phyloP scores from a whole-genome alignment of 2,113 vertebrate species.

The Phaethon lepturus region DNA sequence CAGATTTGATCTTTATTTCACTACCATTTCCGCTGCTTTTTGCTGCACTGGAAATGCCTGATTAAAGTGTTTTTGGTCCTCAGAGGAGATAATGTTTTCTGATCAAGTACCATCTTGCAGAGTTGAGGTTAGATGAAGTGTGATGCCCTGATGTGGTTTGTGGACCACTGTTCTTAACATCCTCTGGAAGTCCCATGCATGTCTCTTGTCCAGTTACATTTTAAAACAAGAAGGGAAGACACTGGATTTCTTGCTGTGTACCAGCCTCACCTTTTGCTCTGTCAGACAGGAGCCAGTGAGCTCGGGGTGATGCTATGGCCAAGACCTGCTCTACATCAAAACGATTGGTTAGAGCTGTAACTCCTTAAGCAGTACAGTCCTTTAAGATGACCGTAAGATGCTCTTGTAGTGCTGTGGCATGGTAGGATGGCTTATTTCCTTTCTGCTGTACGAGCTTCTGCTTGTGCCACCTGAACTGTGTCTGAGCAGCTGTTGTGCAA shows the following conservation, averaged over 20 bases:
- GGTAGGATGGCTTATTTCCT: background rate
- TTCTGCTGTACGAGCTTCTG: background rate
- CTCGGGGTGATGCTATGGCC: background rate
- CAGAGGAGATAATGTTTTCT: background rate
- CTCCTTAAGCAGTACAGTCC: background rate
- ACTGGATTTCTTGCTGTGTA: background rate
- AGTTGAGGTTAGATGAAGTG: background rate
- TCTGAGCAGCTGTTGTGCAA: background rate
- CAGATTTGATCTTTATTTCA: background rate
- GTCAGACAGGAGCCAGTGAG: rapidly evolving
- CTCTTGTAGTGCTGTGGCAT: background rate
- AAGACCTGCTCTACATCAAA: background rate
- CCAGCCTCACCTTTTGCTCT: background rate
- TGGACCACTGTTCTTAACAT: background rate
- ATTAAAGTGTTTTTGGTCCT: background rate
- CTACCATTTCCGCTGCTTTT: rapidly evolving
- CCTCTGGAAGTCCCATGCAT: rapidly evolving
- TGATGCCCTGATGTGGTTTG: rapidly evolving
- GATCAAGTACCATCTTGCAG: background rate
- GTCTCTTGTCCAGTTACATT: background rate
- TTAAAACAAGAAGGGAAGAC: background rate
- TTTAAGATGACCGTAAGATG: too few relatives aligned
- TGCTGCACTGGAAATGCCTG: rapidly evolving
- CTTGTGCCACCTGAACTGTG: background rate
- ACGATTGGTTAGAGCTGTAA: background rate